Evolutionary conservation across 2,888 invertebrate species (phyloP), one percentile per base, ranked within the genome.

Genomic region (Beris morrisii): DNA sequence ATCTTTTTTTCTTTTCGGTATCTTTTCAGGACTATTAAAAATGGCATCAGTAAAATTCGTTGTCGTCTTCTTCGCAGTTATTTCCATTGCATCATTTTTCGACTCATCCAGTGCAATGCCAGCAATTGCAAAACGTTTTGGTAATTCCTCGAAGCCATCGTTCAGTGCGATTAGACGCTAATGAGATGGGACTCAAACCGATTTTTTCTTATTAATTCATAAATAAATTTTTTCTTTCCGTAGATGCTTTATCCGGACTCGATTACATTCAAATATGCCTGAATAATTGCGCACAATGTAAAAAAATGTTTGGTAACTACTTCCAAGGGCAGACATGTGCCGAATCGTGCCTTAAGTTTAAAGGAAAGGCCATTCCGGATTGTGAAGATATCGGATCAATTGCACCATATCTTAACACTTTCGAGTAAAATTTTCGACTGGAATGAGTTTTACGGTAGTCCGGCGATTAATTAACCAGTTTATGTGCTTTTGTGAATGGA

Each of bases 211-310:
- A 48, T 57, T 15, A 38, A 58, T 56, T 64, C 61, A 64, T 58
- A 32, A n/a, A 63, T 45, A 5, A n/a, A 58, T 63, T 53, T 11
- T 61, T 50, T 30, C 46, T 13, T 28, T 55, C 9, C 55, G 43
- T 74, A 75, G 74, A 74, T 69, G 31, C 72, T n/a, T 70, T 73
- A 67, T 79, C 80, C 66, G 83, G 83, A 70, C 84, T 84, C 76
- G 86, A 86, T 70, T 79, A 82, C 1, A 78, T 86, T 73, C 90
- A 89, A 71, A 84, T 89, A 61, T 92, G 92, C 80, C 87, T 92
- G 68, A 87, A 92, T 73, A 94, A 94, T 81, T 94, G 94, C 77
- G 93, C 92, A 0, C 93, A 92, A 75, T 94, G 93, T 81, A 92
- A 92, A 81, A 91, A 91, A 79, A 92, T 93, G 89, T 89, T 91